These are phyloP conservation scores for Helobdella robusta DNA, from an alignment of 2,888 invertebrate species.

Conservation along the genomic window DNA sequence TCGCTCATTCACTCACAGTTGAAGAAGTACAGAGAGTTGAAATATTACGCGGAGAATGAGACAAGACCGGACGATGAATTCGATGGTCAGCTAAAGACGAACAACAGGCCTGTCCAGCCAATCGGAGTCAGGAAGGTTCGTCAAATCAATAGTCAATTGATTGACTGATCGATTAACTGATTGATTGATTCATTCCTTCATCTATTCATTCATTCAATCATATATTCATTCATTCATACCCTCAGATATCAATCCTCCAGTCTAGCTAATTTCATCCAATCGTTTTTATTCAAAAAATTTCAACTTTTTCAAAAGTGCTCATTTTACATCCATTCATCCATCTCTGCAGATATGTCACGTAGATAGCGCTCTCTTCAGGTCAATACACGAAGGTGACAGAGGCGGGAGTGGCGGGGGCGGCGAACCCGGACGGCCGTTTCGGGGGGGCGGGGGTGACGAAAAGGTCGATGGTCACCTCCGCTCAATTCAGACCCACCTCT, in stretches of 20 bases:
- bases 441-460: slow-evolving; percentile 23
- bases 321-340: neutral
- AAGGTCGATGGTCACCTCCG: slow-evolving; percentile 16
- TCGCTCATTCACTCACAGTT: no score
- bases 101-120: slow-evolving; percentile 27
- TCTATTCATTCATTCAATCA: neutral
- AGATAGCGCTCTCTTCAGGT: slow-evolving; percentile 5
- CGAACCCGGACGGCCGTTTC: slow-evolving; percentile 19
- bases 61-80: slow-evolving; percentile 26
- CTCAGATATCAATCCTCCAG: no score
- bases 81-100: slow-evolving; percentile 22
- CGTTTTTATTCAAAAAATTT: no score
- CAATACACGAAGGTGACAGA: slow-evolving; percentile 9
- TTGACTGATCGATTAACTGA: slow-evolving; percentile 40
- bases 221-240: neutral
- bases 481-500: slow-evolving; percentile 28
- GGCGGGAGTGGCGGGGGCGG: neutral
- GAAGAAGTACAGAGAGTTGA: slow-evolving; percentile 24
- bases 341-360: slow-evolving; percentile 17
- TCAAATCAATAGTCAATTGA: slow-evolving; percentile 30
- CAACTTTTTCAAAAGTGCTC: neutral
- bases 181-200: slow-evolving; percentile 2
- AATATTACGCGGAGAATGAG: slow-evolving; percentile 29
- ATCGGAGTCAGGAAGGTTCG: slow-evolving; percentile 28
- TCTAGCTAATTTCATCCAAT: no score